Evolutionary conservation across 1,140 invertebrate species (phyloP), one percentile per base, ranked within the genome.

Genomic region (Orius insidiosus): DNA sequence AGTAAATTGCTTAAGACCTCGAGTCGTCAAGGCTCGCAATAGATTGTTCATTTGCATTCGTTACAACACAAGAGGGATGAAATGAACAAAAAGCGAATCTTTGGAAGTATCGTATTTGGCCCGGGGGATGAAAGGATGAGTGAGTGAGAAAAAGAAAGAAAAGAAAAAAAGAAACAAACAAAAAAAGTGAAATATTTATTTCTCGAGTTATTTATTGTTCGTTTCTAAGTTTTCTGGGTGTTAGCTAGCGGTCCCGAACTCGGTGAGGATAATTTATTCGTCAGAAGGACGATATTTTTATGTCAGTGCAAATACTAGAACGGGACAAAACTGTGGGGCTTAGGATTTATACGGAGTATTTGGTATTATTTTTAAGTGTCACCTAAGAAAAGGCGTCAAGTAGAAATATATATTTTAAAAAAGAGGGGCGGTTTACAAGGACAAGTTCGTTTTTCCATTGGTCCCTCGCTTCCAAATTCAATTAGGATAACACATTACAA

Each of bases 341-440:
- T 36, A 43, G 24, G 41, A 43, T 43, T 43, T 43, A 43, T 43
- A 43, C 41, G 16, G 41, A 18, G 41, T 43, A 43, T 43, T 43
- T 43, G 41, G 41, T 43, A 43, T 43, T 43, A 43, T 43, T 43
- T 43, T 18, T 43, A 43, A 43, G 41, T 32, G 41, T 43, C 41
- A 31, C 41, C 16, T n/a, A 11, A 15, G n/a, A n/a, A n/a, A n/a
- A n/a, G 35, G 35, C 11, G 38, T 40, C 9, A 40, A 43, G 14
- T 30, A 32, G 30, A 36, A 36, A 36, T n/a, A n/a, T n/a, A n/a
- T n/a, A n/a, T n/a, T n/a, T n/a, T n/a, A n/a, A 36, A 16, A 5
- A 32, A 43, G 10, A 11, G 24, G 24, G 41, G 24, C 24, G 24
- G 24, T 24, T 24, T 24, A 24, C 3, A 24, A 7, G 24, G 24